Evolutionary conservation across 2,113 vertebrate genomes (phyloP).

Genomic region (Phocoena phocoena): DNA sequence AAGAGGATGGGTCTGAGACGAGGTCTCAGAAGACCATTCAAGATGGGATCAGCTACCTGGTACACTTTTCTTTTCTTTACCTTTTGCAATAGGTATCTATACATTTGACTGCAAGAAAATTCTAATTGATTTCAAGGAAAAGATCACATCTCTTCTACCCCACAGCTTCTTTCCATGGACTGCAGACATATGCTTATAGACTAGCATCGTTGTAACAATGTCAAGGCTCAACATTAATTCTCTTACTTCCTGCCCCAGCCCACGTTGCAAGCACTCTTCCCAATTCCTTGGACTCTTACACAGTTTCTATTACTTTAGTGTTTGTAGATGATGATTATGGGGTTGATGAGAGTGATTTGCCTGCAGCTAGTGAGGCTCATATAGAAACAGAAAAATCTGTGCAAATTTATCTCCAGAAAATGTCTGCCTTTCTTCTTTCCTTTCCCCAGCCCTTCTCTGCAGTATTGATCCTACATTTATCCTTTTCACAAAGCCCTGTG

Average conservation of each 20-base stretch:
- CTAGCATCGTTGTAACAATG: neutral
- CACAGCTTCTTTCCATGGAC: neutral
- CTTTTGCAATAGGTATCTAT: neutral
- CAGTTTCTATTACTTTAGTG: neutral
- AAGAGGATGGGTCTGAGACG: neutral
- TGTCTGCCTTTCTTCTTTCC: constrained; percentile 40
- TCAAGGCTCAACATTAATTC: neutral
- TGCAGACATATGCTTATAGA: neutral
- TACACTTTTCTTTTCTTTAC: neutral
- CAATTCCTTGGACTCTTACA: neutral
- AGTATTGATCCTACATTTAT: constrained; percentile 55
- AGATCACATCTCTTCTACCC: neutral
- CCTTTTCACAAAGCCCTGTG: constrained; percentile 53
- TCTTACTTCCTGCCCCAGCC: neutral
- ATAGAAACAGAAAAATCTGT: constrained; percentile 43
- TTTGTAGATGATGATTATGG: neutral
- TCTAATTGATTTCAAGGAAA: neutral
- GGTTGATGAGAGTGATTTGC: neutral
- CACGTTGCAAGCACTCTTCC: neutral
- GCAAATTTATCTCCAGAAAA: constrained; percentile 48
- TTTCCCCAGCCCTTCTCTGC: neutral
- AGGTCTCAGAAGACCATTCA: neutral
- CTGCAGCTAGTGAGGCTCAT: neutral
- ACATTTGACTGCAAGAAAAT: neutral
- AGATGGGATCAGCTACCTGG: neutral